Percentiles rank a stretch among this genome's conserved stretches.
Conservation (phyloP, 2,888 invertebrate species). For the Coremacera marginata region DNA sequence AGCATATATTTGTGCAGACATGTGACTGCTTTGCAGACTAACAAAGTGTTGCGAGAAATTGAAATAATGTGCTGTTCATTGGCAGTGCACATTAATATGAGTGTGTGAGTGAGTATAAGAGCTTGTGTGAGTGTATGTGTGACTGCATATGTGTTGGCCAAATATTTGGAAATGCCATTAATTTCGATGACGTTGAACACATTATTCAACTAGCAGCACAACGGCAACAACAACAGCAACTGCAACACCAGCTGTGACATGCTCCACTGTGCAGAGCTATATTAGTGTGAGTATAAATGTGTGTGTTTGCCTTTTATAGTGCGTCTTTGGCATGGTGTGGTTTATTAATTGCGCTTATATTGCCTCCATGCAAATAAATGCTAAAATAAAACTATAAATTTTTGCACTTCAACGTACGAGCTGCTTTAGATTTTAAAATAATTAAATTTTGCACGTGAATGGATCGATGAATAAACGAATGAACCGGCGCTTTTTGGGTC, state of each 20-base stretch:
- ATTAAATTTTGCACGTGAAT: not conserved
- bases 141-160: conserved; percentile 17
- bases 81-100: not conserved
- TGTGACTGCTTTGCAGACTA: not conserved
- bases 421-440: not conserved
- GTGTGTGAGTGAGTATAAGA: not conserved
- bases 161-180: conserved; percentile 32
- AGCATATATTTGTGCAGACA: not conserved
- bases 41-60: not conserved
- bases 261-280: not conserved
- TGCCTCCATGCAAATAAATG: conserved; percentile 39
- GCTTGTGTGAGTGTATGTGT: not conserved
- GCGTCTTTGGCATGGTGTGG: conserved; percentile 40
- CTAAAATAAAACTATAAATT: conserved; percentile 26
- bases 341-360: conserved; percentile 49
- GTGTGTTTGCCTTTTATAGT: conserved; percentile 33
- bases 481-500: not conserved
- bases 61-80: not conserved
- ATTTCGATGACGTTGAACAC: conserved; percentile 31
- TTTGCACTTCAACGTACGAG: not conserved
- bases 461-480: not conserved
- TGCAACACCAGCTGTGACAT: not conserved
- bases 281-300: not conserved
- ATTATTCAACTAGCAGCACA: conserved; percentile 35
- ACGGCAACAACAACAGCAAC: conserved; percentile 36